Evolutionary conservation across 2,113 vertebrate genomes (phyloP).

Genomic region (Progne subis): DNA sequence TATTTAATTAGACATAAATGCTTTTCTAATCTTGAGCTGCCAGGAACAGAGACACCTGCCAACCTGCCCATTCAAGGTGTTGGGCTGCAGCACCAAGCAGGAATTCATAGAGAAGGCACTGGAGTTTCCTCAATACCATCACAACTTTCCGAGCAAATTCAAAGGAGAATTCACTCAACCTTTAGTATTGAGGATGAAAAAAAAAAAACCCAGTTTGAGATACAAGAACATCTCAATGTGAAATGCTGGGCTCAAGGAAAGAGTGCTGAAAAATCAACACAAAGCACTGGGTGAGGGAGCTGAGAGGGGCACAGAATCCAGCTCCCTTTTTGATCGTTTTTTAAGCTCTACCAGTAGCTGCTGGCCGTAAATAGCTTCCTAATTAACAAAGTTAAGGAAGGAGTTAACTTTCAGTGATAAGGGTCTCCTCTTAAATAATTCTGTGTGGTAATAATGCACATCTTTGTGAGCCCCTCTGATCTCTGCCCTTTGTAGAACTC

Average conservation of each 20-base stretch:
- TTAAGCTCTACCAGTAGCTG: neutral
- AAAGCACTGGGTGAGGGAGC: neutral
- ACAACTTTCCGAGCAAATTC: rapidly evolving
- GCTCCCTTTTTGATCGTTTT: neutral
- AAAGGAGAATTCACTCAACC: neutral
- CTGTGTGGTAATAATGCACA: neutral
- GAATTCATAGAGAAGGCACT: neutral
- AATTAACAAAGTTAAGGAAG: neutral
- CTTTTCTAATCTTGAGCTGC: neutral
- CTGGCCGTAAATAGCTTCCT: neutral
- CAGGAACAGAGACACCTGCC: neutral
- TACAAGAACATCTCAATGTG: neutral
- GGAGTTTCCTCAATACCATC: neutral
- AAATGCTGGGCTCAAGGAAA: neutral
- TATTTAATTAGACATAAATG: neutral
- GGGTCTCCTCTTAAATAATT: neutral
- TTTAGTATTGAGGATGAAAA: neutral
- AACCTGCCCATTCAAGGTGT: neutral
- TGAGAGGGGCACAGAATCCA: neutral
- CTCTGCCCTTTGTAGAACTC: neutral
- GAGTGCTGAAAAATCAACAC: neutral
- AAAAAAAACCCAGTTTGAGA: neutral
- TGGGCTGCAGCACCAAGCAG: neutral
- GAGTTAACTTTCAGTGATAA: neutral
- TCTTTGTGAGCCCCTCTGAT: neutral